A percentile compares a stretch with the other conserved stretches of the same genome.
phyloP scores from a whole-genome alignment of 2,113 vertebrate genomes.

The Echinops telfairi region DNA sequence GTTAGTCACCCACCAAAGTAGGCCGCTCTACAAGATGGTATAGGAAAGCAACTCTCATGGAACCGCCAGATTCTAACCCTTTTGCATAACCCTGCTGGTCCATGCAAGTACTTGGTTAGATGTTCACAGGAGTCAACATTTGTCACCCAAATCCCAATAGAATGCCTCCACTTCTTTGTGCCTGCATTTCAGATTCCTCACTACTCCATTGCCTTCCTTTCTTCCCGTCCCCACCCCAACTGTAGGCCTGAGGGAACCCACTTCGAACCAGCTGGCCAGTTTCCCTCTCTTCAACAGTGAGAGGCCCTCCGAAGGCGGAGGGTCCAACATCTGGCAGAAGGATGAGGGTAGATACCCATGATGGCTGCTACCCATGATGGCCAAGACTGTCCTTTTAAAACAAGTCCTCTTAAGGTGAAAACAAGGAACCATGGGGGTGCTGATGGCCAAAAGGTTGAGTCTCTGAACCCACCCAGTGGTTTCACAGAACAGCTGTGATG shows the following conservation, averaged over 20 bases:
- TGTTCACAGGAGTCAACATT: background rate
- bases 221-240: background rate
- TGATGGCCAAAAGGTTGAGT: background rate
- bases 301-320: background rate
- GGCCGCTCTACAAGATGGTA: slow-evolving; percentile 36
- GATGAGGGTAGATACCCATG: background rate
- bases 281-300: background rate
- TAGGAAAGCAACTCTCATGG: slow-evolving; percentile 50
- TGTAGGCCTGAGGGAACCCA: slow-evolving; percentile 12
- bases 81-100: background rate
- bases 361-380: background rate
- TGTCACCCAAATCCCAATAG: background rate
- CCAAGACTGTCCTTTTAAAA: background rate
- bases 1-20: slow-evolving; percentile 65
- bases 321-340: background rate
- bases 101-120: background rate
- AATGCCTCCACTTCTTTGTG: background rate
- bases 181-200: background rate
- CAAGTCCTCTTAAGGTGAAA: background rate
- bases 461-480: background rate
- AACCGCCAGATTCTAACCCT: background rate
- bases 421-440: background rate
- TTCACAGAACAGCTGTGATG: background rate
- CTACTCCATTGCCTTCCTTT: background rate
- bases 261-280: background rate